Evolutionary conservation across 2,797 vertebrate species (phyloP), one percentile per base, ranked within the genome.

Genomic region (Nothura maculosa): DNA sequence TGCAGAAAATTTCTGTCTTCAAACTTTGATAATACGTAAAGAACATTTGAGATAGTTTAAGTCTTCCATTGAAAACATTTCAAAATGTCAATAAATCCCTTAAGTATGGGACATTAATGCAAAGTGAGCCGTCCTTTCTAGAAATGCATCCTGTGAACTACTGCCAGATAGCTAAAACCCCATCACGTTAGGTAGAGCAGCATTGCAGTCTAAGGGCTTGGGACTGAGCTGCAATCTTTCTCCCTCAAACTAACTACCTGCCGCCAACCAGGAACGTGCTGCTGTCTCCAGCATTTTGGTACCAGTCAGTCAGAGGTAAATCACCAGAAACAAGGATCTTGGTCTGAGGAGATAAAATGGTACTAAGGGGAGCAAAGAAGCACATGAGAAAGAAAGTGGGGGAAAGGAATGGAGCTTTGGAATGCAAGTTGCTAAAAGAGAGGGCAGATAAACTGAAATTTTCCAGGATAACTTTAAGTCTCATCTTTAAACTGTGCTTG

Each of bases 91-190:
- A 94, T 96, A 90, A 61, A 88, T 94, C 90, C 91, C 92, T 90
- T 92, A 94, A 94, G 92, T 64, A 94, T 58, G 87, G 86, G 93
- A 89, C 68, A 90, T 93, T 92, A 94, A 93, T 94, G 85, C 87
- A 94, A 86, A 94, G 85, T 92, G 67, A 60, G 69, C 50, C 85
- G 81, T 75, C 43, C 76, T 93, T 95, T 93, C 85, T 81, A 58
- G 74, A 95, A 92, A 92, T 24, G 21, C 52, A 70, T 91, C 64
- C 64, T 85, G 60, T 85, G 63, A 42, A 38, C 87, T 79, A 64
- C 13, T 91, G 61, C 74, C 85, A 91, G 90, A 27, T 78, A 81
- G 62, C 73, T n/a, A 50, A 76, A 88, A 90, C 74, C 55, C 74
- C 66, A 62, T 81, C 28, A 1, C 82, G 61, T 36, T 55, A 83